Evolutionary conservation across 2,797 vertebrate genomes (phyloP).

Genomic region (Peromyscus aztecus): DNA sequence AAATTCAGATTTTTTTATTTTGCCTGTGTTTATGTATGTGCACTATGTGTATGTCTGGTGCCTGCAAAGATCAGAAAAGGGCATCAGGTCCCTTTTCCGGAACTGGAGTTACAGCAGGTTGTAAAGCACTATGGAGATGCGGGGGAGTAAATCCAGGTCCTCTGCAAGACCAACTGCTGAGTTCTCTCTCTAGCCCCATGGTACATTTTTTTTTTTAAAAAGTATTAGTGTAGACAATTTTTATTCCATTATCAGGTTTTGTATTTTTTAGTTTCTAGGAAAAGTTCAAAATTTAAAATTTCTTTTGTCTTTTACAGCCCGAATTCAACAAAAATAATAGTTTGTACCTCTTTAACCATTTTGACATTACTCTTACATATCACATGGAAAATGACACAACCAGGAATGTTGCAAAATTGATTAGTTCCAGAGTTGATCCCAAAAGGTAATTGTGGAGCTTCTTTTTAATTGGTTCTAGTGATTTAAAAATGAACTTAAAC

Average conservation of each 20-base stretch:
- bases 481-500: constrained; percentile 55
- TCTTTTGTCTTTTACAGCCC: constrained; percentile 87
- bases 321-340: constrained; percentile 95
- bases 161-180: not conserved
- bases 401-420: constrained; percentile 91
- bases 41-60: not conserved
- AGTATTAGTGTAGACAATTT: not conserved
- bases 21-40: not conserved
- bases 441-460: constrained; percentile 89
- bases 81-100: no score
- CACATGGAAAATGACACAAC: constrained; percentile 90
- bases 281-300: constrained; percentile 29
- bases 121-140: not conserved
- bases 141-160: not conserved
- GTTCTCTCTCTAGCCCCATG: not conserved
- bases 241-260: constrained; percentile 24
- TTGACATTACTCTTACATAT: constrained; percentile 95
- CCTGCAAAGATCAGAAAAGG: not conserved
- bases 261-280: constrained; percentile 39
- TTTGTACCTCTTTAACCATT: constrained; percentile 95
- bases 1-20: not conserved
- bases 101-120: not conserved
- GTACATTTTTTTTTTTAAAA: not conserved
- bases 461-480: not conserved
- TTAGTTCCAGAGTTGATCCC: constrained; percentile 93